A percentile compares a stretch with the other conserved stretches of the same genome.
Conservation (phyloP, 2,113 vertebrate genomes). For the Panthera uncia region DNA sequence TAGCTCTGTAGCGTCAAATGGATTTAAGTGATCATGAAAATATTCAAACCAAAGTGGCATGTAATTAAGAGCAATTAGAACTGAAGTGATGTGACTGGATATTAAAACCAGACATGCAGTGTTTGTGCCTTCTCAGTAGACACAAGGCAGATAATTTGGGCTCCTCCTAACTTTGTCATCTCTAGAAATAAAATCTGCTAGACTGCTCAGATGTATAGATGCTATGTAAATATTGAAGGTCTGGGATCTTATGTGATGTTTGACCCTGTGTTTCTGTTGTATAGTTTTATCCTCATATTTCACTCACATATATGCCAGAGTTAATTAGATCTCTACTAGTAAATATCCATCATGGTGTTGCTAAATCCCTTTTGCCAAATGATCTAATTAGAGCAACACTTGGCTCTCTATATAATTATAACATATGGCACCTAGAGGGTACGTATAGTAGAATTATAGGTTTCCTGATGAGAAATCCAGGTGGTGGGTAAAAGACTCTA, state of each 20-base stretch:
- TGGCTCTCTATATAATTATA: constrained; percentile 61
- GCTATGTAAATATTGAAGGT: background rate
- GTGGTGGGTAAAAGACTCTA: constrained; percentile 34
- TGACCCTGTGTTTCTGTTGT: constrained; percentile 16
- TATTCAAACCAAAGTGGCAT: constrained; percentile 37
- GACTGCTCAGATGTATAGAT: background rate
- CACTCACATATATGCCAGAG: constrained; percentile 15
- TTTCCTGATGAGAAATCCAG: constrained; percentile 66
- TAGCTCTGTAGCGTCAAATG: constrained; percentile 33
- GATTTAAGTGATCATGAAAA: constrained; percentile 59
- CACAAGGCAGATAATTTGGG: background rate
- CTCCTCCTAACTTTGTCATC: background rate
- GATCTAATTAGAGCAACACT: constrained; percentile 69
- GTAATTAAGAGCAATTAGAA: constrained; percentile 62
- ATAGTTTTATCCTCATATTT: constrained; percentile 48
- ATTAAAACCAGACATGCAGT: background rate
- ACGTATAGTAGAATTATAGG: constrained; percentile 57
- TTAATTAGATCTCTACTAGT: constrained; percentile 63
- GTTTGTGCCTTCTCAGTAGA: background rate
- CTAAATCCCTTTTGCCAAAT: constrained; percentile 73
- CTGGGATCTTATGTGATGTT: background rate
- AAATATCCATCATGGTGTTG: constrained; percentile 61
- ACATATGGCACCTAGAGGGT: constrained; percentile 33
- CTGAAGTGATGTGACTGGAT: constrained; percentile 26
- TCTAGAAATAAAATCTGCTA: background rate